phyloP scores from a whole-genome alignment of 2,888 invertebrate genomes.

The Hypercompe scribonia region DNA sequence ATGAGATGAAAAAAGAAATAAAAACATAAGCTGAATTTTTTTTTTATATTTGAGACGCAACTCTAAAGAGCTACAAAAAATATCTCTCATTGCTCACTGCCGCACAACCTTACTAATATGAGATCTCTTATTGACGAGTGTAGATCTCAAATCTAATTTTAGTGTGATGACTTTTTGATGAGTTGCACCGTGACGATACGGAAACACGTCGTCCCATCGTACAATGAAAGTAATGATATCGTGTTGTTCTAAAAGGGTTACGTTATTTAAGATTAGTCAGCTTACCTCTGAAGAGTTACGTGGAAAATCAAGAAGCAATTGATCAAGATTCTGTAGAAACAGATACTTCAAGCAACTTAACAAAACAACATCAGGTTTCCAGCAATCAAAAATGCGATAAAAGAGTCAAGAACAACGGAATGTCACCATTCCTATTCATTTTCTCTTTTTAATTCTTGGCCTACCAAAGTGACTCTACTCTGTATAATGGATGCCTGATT shows the following conservation, averaged over 20 bases:
- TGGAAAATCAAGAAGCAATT: background rate
- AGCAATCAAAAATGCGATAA: background rate
- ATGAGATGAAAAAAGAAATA: no score
- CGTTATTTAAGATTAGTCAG: conserved; percentile 51
- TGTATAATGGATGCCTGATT: no score
- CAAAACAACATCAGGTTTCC: background rate
- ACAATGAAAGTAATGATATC: conserved; percentile 28
- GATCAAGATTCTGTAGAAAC: background rate
- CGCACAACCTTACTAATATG: conserved; percentile 16
- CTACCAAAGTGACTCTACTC: no score
- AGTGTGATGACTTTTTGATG: conserved; percentile 66
- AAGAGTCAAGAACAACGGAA: background rate
- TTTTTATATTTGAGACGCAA: background rate
- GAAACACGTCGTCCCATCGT: conserved; percentile 16
- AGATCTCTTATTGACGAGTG: conserved; percentile 36
- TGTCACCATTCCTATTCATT: no score
- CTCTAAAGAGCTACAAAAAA: background rate
- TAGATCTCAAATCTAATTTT: conserved; percentile 58
- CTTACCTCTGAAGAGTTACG: conserved; percentile 22
- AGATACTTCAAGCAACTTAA: background rate
- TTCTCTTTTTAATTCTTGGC: no score
- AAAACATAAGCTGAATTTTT: no score
- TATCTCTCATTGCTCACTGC: background rate
- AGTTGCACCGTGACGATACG: conserved; percentile 47
- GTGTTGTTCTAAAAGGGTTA: conserved; percentile 42